Evolutionary conservation across 2,888 invertebrate genomes (phyloP).

Genomic region (Ypsolopha sequella): DNA sequence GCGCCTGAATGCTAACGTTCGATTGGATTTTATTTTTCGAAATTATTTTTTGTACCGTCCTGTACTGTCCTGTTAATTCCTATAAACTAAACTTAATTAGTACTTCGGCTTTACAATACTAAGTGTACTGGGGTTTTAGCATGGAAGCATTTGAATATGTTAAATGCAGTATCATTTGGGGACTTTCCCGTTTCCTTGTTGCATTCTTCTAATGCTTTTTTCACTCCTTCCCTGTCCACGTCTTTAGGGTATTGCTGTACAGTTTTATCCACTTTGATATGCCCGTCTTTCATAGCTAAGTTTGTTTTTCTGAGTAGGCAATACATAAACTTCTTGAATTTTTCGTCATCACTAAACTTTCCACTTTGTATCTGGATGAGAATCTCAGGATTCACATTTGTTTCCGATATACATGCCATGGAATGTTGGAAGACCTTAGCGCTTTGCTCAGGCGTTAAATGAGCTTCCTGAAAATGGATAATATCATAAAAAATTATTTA

Average conservation of each 20-base stretch:
- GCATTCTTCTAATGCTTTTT: slow-evolving; percentile 26
- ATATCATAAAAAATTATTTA: neutral
- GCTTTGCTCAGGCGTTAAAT: slow-evolving; percentile 3
- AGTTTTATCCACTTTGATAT: slow-evolving; percentile 26
- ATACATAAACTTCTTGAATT: slow-evolving; percentile 23
- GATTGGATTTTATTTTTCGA: too few relatives aligned
- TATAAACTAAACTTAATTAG: slow-evolving; percentile 4
- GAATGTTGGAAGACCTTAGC: slow-evolving; percentile 10
- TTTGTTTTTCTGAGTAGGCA: slow-evolving; percentile 26
- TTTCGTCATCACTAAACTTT: slow-evolving; percentile 22
- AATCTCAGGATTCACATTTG: slow-evolving; percentile 12
- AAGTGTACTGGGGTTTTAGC: slow-evolving; percentile 15
- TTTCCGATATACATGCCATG: slow-evolving; percentile 14
- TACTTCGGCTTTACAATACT: slow-evolving; percentile 5
- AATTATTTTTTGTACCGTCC: too few relatives aligned
- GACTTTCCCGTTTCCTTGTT: slow-evolving; percentile 21
- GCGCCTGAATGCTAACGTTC: too few relatives aligned
- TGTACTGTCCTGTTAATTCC: neutral
- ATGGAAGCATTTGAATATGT: slow-evolving; percentile 28
- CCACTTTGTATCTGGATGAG: slow-evolving; percentile 17
- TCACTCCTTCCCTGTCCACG: slow-evolving; percentile 19
- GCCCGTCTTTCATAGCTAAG: slow-evolving; percentile 15
- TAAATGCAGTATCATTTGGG: slow-evolving; percentile 24
- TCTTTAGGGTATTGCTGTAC: slow-evolving; percentile 23
- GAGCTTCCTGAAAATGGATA: neutral